Conservation (phyloP, 2,888 invertebrate genomes). For the Junonia oenone region DNA sequence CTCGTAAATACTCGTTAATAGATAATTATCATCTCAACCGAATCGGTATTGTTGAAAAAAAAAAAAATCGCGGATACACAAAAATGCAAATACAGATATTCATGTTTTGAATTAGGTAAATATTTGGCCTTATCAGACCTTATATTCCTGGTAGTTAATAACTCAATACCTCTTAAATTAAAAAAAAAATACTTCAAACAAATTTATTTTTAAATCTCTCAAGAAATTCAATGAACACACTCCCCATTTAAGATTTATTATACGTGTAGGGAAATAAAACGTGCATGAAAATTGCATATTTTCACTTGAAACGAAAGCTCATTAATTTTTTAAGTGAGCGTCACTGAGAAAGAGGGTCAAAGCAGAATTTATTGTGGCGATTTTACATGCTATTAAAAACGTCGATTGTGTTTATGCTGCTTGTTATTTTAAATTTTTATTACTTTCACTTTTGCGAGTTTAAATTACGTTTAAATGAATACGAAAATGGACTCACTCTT, state of each 20-base stretch:
- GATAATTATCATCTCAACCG: no score
- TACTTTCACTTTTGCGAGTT: neutral
- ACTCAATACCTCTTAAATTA: no score
- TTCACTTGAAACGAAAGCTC: constrained; percentile 17
- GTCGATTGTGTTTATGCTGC: neutral
- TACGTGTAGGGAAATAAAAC: constrained; percentile 4
- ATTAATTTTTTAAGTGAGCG: constrained; percentile 22
- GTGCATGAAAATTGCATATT: constrained; percentile 29
- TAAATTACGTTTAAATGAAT: neutral
- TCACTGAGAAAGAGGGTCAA: constrained; percentile 2
- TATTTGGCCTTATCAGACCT: no score
- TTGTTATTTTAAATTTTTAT: neutral
- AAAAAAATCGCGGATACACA: no score
- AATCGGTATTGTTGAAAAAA: no score
- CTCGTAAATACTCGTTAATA: no score
- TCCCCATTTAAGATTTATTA: neutral
- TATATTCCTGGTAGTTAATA: no score
- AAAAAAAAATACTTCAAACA: no score
- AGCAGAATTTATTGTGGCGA: constrained; percentile 1
- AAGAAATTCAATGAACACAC: constrained; percentile 1
- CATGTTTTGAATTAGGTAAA: no score
- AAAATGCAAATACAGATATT: no score
- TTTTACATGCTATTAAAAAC: constrained; percentile 1
- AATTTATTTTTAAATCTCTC: no score
- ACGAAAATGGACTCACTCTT: no score